Evolutionary conservation across 1,140 invertebrate species (phyloP).

Genomic region (Diorhabda elongata): DNA sequence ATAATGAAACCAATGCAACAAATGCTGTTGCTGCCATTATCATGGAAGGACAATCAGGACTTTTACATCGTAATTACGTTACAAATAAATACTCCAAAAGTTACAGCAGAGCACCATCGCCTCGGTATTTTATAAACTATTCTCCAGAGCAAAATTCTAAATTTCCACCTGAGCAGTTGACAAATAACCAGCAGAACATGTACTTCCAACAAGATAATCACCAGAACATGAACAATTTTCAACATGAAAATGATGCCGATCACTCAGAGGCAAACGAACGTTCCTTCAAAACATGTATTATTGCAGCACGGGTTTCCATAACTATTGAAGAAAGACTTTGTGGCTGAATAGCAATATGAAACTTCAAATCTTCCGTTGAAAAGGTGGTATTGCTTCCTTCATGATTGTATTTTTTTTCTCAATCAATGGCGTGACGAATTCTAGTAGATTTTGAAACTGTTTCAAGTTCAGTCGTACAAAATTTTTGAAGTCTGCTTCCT

Average conservation of each 20-base stretch:
- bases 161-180: background rate
- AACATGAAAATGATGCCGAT: background rate
- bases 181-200: background rate
- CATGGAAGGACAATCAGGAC: background rate
- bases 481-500: too few species aligned
- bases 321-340: too few species aligned
- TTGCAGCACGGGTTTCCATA: too few species aligned
- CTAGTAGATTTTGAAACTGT: too few species aligned
- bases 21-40: background rate
- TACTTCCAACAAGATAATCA: too few species aligned
- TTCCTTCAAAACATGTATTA: background rate
- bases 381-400: too few species aligned
- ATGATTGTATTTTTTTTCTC: too few species aligned
- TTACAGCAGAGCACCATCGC: background rate
- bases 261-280: background rate
- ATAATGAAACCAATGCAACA: background rate
- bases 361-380: too few species aligned
- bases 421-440: too few species aligned
- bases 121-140: background rate
- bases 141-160: background rate
- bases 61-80: background rate
- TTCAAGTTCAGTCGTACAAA: too few species aligned
- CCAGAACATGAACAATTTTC: background rate
- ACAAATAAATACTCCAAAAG: background rate
- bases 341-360: too few species aligned